A percentile compares a stretch with the other conserved stretches of the same genome.
phyloP scores from a whole-genome alignment of 2,888 invertebrate genomes.

The Vanessa cardui region DNA sequence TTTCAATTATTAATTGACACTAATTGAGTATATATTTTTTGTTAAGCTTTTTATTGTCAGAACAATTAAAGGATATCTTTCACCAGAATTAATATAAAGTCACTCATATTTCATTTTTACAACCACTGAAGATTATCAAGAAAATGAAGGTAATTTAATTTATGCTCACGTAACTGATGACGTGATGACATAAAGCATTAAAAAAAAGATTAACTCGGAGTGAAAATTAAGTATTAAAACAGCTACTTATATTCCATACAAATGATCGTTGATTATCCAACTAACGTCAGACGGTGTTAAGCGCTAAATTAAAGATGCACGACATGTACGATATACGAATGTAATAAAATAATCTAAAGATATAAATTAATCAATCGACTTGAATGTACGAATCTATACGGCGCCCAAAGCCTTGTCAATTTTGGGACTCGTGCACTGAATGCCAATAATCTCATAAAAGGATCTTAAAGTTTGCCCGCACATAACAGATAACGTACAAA shows the following conservation, averaged over 20 bases:
- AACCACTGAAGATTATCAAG: neutral
- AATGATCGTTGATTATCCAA: constrained; percentile 7
- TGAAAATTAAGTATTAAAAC: constrained; percentile 8
- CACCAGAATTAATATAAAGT: no score
- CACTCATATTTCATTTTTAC: neutral
- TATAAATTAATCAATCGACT: constrained; percentile 9
- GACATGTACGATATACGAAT: constrained; percentile 10
- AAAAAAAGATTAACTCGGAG: neutral
- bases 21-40: no score
- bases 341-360: constrained; percentile 10
- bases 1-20: no score
- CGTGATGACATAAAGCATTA: neutral
- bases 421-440: constrained; percentile 14
- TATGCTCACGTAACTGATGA: neutral
- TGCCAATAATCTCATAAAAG: neutral
- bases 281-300: constrained; percentile 8
- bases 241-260: neutral
- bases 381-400: constrained; percentile 10
- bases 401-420: constrained; percentile 26
- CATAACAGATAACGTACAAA: no score
- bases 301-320: constrained; percentile 21
- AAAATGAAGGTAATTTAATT: neutral
- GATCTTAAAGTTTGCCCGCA: no score
- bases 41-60: no score
- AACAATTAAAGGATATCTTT: no score